Percentiles rank a stretch among this genome's conserved stretches.
phyloP scores from a whole-genome alignment of 2,113 vertebrate genomes.

The Phalacrocorax pelagicus region DNA sequence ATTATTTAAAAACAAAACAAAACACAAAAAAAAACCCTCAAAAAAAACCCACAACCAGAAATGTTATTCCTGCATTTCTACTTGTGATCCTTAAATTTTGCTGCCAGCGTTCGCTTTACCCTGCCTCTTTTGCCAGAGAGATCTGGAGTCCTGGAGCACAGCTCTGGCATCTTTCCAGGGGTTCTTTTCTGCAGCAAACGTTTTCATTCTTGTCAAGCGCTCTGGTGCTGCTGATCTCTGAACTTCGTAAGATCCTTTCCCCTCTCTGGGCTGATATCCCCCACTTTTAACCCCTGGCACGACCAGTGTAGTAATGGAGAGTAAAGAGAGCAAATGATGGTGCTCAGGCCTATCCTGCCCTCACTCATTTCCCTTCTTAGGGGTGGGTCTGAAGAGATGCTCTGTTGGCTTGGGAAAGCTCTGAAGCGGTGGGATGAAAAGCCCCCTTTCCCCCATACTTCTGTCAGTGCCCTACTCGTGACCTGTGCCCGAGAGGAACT shows the following conservation, averaged over 20 bases:
- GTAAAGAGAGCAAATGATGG: not conserved
- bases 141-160: not conserved
- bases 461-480: not conserved
- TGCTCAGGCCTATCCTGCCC: not conserved
- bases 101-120: not conserved
- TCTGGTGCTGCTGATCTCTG: not conserved
- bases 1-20: not conserved
- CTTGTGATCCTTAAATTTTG: not conserved
- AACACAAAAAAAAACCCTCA: too few species aligned
- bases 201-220: not conserved
- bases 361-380: accelerated
- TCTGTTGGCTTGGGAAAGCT: not conserved
- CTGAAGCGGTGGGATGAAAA: not conserved
- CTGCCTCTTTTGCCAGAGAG: not conserved
- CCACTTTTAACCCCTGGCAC: not conserved
- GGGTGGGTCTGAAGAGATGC: not conserved
- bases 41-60: too few species aligned
- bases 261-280: not conserved
- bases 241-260: not conserved
- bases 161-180: not conserved
- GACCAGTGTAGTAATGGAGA: accelerated
- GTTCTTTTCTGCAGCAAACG: not conserved
- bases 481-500: not conserved
- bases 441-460: accelerated
- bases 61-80: not conserved